A percentile compares a stretch with the other conserved stretches of the same genome.
Evolutionary conservation across 1,140 invertebrate genomes (phyloP).

Genomic region (Probaryconus sp.): DNA sequence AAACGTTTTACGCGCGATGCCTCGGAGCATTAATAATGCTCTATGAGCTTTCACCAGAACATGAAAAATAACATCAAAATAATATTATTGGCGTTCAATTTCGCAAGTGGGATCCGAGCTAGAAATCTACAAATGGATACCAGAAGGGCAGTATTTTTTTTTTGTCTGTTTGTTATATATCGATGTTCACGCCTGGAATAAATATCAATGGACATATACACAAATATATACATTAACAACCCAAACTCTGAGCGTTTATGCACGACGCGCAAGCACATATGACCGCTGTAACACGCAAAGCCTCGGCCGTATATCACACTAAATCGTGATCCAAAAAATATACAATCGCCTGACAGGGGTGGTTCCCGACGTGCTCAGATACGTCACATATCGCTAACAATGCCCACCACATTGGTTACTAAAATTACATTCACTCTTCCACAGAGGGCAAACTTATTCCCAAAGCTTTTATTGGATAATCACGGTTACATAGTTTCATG

Average conservation of each 20-base stretch:
- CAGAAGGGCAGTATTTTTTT: slow-evolving; percentile 33
- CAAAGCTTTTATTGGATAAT: slow-evolving; percentile 10
- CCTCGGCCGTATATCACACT: slow-evolving; percentile 76
- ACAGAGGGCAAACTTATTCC: slow-evolving; percentile 40
- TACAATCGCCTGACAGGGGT: slow-evolving; percentile 74
- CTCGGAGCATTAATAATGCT: too few species aligned
- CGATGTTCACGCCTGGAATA: slow-evolving; percentile 39
- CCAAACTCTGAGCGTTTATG: slow-evolving; percentile 62
- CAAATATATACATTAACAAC: slow-evolving; percentile 60
- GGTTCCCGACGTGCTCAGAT: slow-evolving; percentile 60
- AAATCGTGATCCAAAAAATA: slow-evolving; percentile 78
- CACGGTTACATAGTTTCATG: slow-evolving; percentile 3
- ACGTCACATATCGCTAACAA: slow-evolving; percentile 65
- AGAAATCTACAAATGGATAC: slow-evolving; percentile 29
- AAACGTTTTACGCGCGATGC: too few species aligned
- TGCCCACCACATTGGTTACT: slow-evolving; percentile 67
- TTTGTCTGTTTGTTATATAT: slow-evolving; percentile 49
- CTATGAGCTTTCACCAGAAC: too few species aligned
- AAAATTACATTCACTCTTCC: slow-evolving; percentile 71
- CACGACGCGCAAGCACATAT: slow-evolving; percentile 64
- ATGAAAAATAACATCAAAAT: not conserved
- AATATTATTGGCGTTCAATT: slow-evolving; percentile 12
- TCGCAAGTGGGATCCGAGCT: slow-evolving; percentile 1
- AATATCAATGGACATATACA: slow-evolving; percentile 54
- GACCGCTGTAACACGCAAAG: slow-evolving; percentile 71